Conservation (phyloP, 1,140 invertebrate genomes). For the Notospermus geniculatus region DNA sequence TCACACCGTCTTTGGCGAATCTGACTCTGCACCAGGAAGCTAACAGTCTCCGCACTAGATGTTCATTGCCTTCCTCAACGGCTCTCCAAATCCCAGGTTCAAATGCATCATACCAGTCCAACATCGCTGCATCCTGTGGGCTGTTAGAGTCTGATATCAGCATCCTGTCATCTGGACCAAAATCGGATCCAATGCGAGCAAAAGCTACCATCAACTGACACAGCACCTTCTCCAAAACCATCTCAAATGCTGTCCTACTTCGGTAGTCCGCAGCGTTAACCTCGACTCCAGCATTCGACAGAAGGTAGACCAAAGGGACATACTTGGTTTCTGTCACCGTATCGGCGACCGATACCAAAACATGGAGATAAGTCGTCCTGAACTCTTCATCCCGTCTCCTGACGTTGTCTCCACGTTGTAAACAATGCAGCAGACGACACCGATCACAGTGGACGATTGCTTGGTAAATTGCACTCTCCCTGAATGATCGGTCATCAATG, state of each 20-base stretch:
- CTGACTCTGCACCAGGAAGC: not conserved
- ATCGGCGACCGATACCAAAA: not conserved
- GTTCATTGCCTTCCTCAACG: not conserved
- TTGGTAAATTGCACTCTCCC: not conserved
- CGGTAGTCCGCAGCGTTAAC: conserved; percentile 5
- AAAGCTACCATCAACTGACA: not conserved
- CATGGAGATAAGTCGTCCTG: conserved; percentile 6
- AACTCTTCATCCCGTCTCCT: conserved; percentile 6
- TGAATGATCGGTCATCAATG: not conserved
- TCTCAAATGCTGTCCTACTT: conserved; percentile 1
- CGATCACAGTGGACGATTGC: not conserved
- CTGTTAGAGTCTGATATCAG: not conserved
- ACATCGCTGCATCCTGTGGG: not conserved
- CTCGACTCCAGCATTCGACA: conserved; percentile 5
- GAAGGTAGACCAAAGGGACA: not conserved
- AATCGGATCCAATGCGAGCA: not conserved
- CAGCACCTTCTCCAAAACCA: not conserved
- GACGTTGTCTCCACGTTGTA: not conserved
- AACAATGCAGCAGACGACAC: not conserved
- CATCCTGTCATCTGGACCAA: not conserved
- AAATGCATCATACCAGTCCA: not conserved
- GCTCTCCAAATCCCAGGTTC: conserved; percentile 1
- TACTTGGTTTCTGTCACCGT: not conserved
- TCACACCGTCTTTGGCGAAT: not conserved
- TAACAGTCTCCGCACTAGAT: not conserved